A percentile compares a stretch with the other conserved stretches of the same genome.
Conservation (phyloP, 2,113 vertebrate genomes). For the Herpetotheres cachinnans region DNA sequence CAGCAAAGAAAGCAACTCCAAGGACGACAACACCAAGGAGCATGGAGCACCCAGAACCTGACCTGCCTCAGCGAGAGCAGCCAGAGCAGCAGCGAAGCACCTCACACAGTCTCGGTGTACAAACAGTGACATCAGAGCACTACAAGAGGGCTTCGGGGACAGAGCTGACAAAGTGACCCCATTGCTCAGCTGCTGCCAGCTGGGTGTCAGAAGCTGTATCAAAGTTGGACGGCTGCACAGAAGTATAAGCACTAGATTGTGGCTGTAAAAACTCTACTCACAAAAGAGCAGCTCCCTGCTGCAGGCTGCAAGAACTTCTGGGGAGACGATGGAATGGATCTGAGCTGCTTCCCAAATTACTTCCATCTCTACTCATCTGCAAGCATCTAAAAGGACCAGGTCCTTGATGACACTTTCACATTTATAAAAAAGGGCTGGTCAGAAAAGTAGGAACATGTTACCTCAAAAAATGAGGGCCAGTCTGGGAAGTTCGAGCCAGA, state of each 20-base stretch:
- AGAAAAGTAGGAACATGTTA: not conserved
- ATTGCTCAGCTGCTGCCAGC: not conserved
- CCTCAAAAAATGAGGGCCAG: not conserved
- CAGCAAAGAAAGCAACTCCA: not conserved
- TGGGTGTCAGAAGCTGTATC: not conserved
- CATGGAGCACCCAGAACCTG: not conserved
- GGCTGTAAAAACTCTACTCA: not conserved
- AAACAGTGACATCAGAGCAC: not conserved
- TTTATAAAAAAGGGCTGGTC: not conserved
- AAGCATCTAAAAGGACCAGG: not conserved
- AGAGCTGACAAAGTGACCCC: not conserved
- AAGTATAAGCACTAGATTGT: not conserved
- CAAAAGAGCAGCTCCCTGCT: not conserved
- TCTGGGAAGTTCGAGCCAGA: not conserved
- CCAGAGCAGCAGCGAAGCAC: not conserved
- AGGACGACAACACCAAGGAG: not conserved
- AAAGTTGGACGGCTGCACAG: fast-evolving
- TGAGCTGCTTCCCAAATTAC: not conserved
- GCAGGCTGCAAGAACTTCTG: not conserved
- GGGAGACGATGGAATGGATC: not conserved
- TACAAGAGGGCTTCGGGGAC: not conserved
- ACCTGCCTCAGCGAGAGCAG: not conserved
- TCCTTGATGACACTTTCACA: not conserved
- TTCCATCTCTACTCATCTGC: not conserved
- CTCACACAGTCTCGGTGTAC: not conserved